A percentile compares a stretch with the other conserved stretches of the same genome.
phyloP scores from a whole-genome alignment of 2,113 vertebrate species.

The Oncorhynchus mykiss region DNA sequence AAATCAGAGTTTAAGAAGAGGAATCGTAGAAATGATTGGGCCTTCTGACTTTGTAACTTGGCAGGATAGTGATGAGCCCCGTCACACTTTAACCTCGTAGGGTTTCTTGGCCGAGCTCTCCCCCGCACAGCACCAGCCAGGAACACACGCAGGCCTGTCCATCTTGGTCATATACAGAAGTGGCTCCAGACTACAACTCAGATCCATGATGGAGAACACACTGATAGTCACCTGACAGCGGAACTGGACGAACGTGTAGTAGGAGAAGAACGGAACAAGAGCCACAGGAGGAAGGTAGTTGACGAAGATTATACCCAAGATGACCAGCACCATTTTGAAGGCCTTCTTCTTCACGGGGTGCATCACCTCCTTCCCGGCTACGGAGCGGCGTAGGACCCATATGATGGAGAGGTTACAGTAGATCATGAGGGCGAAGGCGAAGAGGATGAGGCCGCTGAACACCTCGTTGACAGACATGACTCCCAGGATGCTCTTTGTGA shows the following conservation, averaged over 20 bases:
- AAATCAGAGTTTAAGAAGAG: no score
- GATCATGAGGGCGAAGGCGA: conserved; percentile 70
- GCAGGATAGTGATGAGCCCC: neutral
- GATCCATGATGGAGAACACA: conserved; percentile 72
- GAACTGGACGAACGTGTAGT: conserved; percentile 53
- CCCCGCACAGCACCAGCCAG: conserved; percentile 30
- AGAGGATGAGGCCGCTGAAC: conserved; percentile 70
- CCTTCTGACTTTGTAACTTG: no score
- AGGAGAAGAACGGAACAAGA: conserved; percentile 67
- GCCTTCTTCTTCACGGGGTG: conserved; percentile 75
- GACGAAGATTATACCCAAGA: conserved; percentile 65
- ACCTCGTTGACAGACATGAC: conserved; percentile 39
- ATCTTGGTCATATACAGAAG: conserved; percentile 72
- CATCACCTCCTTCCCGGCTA: conserved; percentile 69
- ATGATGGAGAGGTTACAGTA: conserved; percentile 75
- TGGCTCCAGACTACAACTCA: conserved; percentile 76
- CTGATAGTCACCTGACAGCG: conserved; percentile 62
- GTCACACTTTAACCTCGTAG: conserved; percentile 24
- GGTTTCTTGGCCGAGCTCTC: conserved; percentile 9
- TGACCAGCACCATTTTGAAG: conserved; percentile 68
- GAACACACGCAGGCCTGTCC: conserved; percentile 27
- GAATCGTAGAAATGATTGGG: no score
- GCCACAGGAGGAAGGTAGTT: conserved; percentile 72
- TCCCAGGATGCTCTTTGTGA: conserved; percentile 58
- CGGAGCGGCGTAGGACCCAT: conserved; percentile 70